Conservation (phyloP, 2,797 vertebrate species). For the Tragopan temminckii region DNA sequence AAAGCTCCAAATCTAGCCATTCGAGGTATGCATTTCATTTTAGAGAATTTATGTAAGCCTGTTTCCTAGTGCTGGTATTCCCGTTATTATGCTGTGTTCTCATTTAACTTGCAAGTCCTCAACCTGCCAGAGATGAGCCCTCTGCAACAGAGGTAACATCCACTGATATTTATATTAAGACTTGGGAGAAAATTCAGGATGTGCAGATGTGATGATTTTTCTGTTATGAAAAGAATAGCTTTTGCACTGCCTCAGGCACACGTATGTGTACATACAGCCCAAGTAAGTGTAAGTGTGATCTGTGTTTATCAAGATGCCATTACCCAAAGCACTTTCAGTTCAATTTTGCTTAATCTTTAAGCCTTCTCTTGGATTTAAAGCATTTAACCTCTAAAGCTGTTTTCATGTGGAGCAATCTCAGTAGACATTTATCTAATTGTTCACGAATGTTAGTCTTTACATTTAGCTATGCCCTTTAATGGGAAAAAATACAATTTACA, state of each 20-base stretch:
- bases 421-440: slow-evolving; percentile 45
- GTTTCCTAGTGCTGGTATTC: slow-evolving; percentile 33
- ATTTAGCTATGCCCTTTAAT: slow-evolving; percentile 6
- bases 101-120: neutral
- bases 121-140: neutral
- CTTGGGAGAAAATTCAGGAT: neutral
- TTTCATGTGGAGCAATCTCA: slow-evolving; percentile 24
- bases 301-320: neutral
- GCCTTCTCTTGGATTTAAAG: slow-evolving; percentile 33
- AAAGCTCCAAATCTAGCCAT: neutral
- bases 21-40: slow-evolving; percentile 6
- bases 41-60: slow-evolving; percentile 24
- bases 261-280: neutral
- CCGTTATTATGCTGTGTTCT: neutral
- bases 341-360: slow-evolving; percentile 23
- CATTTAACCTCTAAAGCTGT: slow-evolving; percentile 21
- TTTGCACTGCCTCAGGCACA: too few species aligned
- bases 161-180: neutral
- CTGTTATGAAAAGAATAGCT: neutral
- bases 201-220: neutral
- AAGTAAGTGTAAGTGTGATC: neutral
- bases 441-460: slow-evolving; percentile 6
- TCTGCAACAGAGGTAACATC: neutral
- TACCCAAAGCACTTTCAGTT: slow-evolving; percentile 21
- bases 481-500: neutral